Base-by-base conservation (phyloP, 1,140 invertebrate species). In the Varroa destructor region DNA sequence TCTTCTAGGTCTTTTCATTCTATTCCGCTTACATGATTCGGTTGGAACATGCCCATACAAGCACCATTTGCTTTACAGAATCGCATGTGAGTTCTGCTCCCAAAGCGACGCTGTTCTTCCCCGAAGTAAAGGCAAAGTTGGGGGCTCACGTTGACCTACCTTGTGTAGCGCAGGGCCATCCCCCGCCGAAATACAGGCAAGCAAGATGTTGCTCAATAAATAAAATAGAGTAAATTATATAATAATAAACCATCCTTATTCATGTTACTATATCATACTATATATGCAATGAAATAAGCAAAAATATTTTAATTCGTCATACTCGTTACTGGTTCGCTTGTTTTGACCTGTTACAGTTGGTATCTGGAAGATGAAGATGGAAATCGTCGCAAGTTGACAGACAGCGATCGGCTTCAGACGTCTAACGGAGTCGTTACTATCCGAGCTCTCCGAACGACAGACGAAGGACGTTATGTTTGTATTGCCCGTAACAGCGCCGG, bases 91-190 rank as follows among this genome's bases (percentile, higher is more conserved):
- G 61, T 46, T 67, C 61, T 1, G 61, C 61, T 2, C 61, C 61
- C 40, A 67, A 67, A 67, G 61, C 61, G 12, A 67, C 61, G 40
- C 46, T 67, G 61, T 67, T 67, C 36, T 67, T 67, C 61, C 61
- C 61, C 40, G 84, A 83, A 74, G 80, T 55, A 81, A 84, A 72
- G 73, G 85, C 84, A 46, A 83, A 83, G 73, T 81, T 86, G 71
- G 88, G 87, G 43, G 86, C 87, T 72, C 84, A 87, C 76, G 84
- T 87, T 71, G 85, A 84, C 72, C 79, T 89, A 75, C 85, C 87
- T 12, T 89, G 88, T 79, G 84, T 86, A 6, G 87, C 87, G 56
- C 87, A 88, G 79, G 88, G 87, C 61, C 86, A 86, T 83, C 88
- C 88, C 2, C 84, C 88, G 46, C 88, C 88, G 56, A 85, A 81